Evolutionary conservation across 2,888 invertebrate genomes (phyloP), one percentile per base, ranked within the genome.

Genomic region (Sicus ferrugineus): DNA sequence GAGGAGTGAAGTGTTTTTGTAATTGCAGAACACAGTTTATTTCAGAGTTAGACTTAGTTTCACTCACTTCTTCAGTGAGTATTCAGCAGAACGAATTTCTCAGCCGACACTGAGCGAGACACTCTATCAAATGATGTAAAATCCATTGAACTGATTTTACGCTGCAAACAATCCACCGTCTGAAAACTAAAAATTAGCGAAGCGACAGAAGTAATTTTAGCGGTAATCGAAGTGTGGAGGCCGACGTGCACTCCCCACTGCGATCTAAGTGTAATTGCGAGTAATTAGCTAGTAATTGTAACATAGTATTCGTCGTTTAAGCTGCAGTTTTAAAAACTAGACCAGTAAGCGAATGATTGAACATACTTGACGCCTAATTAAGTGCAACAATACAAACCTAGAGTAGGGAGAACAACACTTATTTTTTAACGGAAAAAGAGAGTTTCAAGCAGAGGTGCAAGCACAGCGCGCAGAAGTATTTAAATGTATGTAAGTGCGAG

Each of bases 121-220:
- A n/a, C n/a, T n/a, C n/a, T n/a, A n/a, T n/a, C n/a, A n/a, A n/a
- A 72, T 71, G 72, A 69, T 72, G 73, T 73, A 71, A 71, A 72
- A 73, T 68, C 70, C 78, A 78, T 79, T 79, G 77, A 77, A 80
- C 77, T 77, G 76, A 79, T 80, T 80, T 79, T 67, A 67, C 67
- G 21, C 59, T 67, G 67, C 67, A 67, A 67, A 67, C 67, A 59
- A 67, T 67, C 67, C 67, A 67, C 67, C 67, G 67, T 67, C 67
- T 67, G 46, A 61, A 65, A 61, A 64, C 23, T 11, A 65, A 65
- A 67, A 68, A 52, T 50, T 59, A 59, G 62, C 58, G 66, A 70
- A 30, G n/a, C n/a, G n/a, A n/a, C n/a, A n/a, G n/a, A n/a, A n/a
- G n/a, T n/a, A n/a, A n/a, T n/a, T n/a, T n/a, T n/a, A n/a, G n/a